phyloP scores from a whole-genome alignment of 2,888 invertebrate genomes.

The Salpingus planirostris region DNA sequence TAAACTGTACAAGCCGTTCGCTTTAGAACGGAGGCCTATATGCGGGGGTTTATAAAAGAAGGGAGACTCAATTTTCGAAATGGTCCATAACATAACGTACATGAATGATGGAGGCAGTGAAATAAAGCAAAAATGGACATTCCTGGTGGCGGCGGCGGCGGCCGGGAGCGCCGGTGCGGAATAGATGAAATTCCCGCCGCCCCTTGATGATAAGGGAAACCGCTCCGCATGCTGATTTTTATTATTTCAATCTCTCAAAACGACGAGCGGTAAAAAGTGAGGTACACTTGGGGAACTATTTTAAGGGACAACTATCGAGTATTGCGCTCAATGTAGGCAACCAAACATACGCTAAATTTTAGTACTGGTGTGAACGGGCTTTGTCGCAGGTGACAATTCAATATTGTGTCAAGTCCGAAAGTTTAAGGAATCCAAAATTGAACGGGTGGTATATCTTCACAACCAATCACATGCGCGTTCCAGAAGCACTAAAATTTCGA shows the following conservation, averaged over 20 bases:
- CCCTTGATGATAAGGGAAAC: conserved; percentile 3
- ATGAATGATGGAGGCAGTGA: conserved; percentile 19
- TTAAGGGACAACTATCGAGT: no score
- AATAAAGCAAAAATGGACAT: conserved; percentile 14
- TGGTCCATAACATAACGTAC: conserved; percentile 24
- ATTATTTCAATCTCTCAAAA: conserved; percentile 7
- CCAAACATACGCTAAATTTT: no score
- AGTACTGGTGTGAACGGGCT: no score
- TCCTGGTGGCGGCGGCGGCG: conserved; percentile 1
- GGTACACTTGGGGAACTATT: no score
- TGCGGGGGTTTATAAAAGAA: conserved; percentile 13
- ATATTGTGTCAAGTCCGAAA: no score
- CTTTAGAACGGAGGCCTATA: conserved; percentile 7
- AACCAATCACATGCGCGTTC: no score
- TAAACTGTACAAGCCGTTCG: conserved; percentile 10
- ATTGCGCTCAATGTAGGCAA: no score
- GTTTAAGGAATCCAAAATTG: no score
- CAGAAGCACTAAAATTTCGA: no score
- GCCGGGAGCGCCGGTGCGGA: neutral
- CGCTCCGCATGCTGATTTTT: conserved; percentile 4
- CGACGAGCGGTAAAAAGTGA: no score
- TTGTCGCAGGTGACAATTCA: no score
- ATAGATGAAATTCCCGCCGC: conserved; percentile 1
- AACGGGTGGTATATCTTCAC: no score
- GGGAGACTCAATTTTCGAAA: conserved; percentile 28